Evolutionary conservation across 2,797 vertebrate species (phyloP).

Genomic region (Etheostoma perlongum): DNA sequence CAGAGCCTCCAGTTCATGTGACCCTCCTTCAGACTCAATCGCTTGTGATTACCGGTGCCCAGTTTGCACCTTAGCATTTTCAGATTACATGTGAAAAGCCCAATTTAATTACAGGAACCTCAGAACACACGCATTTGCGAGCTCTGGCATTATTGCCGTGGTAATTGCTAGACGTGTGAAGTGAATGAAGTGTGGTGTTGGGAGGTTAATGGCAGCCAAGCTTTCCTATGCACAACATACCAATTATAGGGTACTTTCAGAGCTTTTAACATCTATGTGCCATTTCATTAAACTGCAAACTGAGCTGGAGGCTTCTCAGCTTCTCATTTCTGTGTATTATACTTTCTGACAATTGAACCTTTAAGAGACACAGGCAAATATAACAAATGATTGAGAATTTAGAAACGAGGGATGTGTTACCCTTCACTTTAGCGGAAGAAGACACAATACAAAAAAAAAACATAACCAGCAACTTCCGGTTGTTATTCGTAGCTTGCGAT

Average conservation of each 20-base stretch:
- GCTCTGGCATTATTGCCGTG: conserved; percentile 72
- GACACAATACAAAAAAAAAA: not conserved
- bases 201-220: conserved; percentile 87
- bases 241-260: conserved; percentile 86
- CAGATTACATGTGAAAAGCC: conserved; percentile 82
- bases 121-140: conserved; percentile 73
- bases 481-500: not conserved
- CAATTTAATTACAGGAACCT: conserved; percentile 82
- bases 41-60: conserved; percentile 67
- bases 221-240: conserved; percentile 86
- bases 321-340: conserved; percentile 46
- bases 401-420: not conserved
- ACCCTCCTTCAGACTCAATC: conserved; percentile 76
- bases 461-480: not conserved
- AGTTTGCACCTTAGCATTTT: conserved; percentile 73
- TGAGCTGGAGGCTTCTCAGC: conserved; percentile 38
- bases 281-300: conserved; percentile 74
- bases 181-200: conserved; percentile 77
- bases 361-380: conserved; percentile 30
- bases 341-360: conserved; percentile 54
- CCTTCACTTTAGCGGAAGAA: too few relatives aligned
- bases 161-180: conserved; percentile 81
- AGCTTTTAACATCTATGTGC: conserved; percentile 82
- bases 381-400: conserved; percentile 1
- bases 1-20: conserved; percentile 51